Conservation (phyloP, 2,113 vertebrate genomes). For the Crotalus tigris region DNA sequence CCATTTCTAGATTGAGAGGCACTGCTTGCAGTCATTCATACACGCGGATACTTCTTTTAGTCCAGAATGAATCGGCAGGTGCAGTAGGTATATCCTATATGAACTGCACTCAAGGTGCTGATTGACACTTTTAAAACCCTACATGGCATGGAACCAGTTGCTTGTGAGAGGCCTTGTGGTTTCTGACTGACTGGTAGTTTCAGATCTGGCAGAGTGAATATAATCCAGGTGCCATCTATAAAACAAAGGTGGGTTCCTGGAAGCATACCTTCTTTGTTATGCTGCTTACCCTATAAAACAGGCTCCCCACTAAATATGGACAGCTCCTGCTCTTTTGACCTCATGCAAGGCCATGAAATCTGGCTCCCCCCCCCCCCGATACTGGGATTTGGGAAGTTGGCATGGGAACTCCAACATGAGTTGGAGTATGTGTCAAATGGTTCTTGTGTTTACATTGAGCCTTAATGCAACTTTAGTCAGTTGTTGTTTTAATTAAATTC, state of each 20-base stretch:
- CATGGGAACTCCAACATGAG: background rate
- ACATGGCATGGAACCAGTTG: background rate
- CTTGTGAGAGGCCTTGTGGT: background rate
- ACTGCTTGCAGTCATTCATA: background rate
- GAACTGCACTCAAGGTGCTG: background rate
- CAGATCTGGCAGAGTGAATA: background rate
- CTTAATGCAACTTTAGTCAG: background rate
- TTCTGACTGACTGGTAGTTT: background rate
- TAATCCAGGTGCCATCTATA: background rate
- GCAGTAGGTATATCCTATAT: background rate
- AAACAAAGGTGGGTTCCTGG: background rate
- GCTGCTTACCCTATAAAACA: background rate
- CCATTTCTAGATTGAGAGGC: too few species aligned
- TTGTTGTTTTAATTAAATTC: background rate
- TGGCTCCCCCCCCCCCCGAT: background rate
- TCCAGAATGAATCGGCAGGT: background rate
- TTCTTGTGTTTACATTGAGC: background rate
- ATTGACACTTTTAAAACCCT: background rate
- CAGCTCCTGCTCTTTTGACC: background rate
- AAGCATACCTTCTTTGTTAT: background rate
- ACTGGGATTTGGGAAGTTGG: background rate
- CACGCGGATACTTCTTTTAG: background rate
- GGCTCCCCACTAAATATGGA: background rate
- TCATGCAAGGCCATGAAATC: background rate
- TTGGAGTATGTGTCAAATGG: background rate